Evolutionary conservation across 2,113 vertebrate genomes (phyloP).

Genomic region (Vombatus ursinus): DNA sequence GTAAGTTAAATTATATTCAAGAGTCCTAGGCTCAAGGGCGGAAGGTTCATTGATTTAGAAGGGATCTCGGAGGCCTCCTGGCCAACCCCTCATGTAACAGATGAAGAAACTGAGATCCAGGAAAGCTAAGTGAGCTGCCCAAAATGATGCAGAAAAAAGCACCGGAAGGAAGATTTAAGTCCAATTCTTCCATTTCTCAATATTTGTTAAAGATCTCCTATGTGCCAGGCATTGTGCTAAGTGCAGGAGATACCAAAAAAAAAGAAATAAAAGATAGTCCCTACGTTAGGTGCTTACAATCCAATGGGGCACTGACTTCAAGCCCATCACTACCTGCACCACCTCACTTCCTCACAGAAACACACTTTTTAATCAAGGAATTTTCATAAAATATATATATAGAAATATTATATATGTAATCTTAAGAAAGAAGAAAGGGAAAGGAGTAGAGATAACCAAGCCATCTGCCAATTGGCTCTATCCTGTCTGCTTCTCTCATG

Average conservation of each 20-base stretch:
- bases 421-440: background rate
- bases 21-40: background rate
- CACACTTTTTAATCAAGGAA: background rate
- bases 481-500: fast-evolving
- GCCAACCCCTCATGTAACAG: background rate
- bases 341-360: background rate
- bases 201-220: background rate
- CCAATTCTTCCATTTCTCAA: background rate
- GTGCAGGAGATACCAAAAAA: background rate
- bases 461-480: background rate
- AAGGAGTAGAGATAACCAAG: background rate
- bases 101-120: background rate
- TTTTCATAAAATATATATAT: background rate
- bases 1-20: background rate
- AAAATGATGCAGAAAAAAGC: background rate
- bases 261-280: background rate
- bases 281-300: background rate
- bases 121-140: background rate
- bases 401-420: background rate
- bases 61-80: background rate
- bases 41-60: background rate
- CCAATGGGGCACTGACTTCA: background rate
- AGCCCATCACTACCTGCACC: background rate
- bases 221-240: background rate
- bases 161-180: background rate